Percentiles rank a stretch among this genome's conserved stretches.
These are phyloP conservation scores for Macrobrachium nipponense DNA, from an alignment of 1,140 invertebrate species.

Conservation along the genomic window DNA sequence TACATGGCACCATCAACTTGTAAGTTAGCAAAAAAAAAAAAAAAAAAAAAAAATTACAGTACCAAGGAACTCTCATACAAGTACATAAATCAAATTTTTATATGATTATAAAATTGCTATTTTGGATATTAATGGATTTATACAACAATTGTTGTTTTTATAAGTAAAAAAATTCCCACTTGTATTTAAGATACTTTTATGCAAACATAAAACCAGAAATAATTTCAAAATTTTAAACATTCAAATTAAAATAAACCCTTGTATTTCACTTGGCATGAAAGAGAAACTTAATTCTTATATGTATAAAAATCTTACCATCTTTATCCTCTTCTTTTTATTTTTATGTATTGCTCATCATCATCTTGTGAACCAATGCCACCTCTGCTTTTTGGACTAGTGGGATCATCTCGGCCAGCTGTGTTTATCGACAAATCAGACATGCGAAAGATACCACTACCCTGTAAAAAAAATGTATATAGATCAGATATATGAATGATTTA, in stretches of 20 bases:
- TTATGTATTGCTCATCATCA: slow-evolving; percentile 47
- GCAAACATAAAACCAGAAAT: no score
- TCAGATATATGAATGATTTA: neutral
- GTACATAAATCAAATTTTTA: no score
- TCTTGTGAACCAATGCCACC: slow-evolving; percentile 20
- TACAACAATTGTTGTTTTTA: no score
- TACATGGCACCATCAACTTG: no score
- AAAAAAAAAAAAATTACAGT: no score
- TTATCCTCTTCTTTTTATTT: slow-evolving; percentile 50
- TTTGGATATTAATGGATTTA: no score
- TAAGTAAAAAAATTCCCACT: no score
- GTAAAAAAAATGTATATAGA: neutral
- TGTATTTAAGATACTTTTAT: no score
- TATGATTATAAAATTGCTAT: no score
- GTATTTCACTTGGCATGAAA: neutral
- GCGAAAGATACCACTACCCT: slow-evolving; percentile 50
- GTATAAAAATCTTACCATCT: slow-evolving; percentile 29
- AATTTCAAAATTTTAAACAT: neutral
- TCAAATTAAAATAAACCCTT: neutral
- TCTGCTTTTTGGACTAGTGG: slow-evolving; percentile 22
- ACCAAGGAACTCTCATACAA: no score
- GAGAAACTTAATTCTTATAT: neutral
- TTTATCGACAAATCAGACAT: slow-evolving; percentile 45
- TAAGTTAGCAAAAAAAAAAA: no score
- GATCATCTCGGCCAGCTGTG: slow-evolving; percentile 8